phyloP scores from a whole-genome alignment of 2,797 vertebrate species.

The Lepus townsendii region DNA sequence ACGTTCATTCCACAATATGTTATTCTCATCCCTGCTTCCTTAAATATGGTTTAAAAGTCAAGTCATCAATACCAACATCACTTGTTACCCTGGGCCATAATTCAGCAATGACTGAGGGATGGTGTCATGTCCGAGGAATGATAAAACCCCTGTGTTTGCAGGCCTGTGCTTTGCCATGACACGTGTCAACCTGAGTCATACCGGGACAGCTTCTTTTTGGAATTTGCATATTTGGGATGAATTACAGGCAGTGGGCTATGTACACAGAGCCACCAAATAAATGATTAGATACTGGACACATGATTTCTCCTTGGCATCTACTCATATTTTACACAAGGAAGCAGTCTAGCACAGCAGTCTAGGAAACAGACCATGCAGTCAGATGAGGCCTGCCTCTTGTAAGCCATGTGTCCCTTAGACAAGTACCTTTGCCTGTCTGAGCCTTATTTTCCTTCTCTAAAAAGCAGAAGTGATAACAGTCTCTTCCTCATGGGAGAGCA shows the following conservation, averaged over 20 bases:
- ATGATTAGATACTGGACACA: background rate
- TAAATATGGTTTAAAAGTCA: background rate
- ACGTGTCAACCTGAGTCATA: background rate
- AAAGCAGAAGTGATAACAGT: background rate
- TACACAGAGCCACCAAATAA: constrained; percentile 24
- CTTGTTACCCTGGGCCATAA: background rate
- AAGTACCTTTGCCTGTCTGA: constrained; percentile 36
- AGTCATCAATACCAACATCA: background rate
- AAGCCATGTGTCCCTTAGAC: background rate
- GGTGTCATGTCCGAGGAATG: accelerated
- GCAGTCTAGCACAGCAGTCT: background rate
- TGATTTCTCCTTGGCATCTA: background rate
- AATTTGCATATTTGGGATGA: background rate
- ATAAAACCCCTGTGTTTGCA: background rate
- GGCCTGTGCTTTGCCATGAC: background rate
- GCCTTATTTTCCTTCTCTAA: background rate
- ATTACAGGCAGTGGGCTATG: background rate
- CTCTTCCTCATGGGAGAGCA: background rate
- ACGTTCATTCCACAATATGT: background rate
- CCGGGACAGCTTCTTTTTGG: background rate
- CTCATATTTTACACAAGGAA: constrained; percentile 14
- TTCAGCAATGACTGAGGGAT: background rate
- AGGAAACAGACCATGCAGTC: background rate
- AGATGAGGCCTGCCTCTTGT: background rate
- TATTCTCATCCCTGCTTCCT: background rate